Evolutionary conservation across 2,888 invertebrate species (phyloP).

Genomic region (Hirudinaria manillensis): DNA sequence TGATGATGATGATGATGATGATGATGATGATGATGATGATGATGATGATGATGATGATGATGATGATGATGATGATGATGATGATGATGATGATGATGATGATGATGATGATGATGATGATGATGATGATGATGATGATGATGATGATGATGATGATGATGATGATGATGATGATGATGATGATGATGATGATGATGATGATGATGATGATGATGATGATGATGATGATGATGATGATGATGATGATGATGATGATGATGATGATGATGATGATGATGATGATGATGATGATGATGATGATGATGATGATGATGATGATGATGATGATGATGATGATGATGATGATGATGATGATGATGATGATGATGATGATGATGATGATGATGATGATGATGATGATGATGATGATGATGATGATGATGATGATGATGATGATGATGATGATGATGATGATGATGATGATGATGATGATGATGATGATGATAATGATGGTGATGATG

Average conservation of each 20-base stretch:
- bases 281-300: slow-evolving; percentile 1
- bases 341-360: slow-evolving; percentile 20
- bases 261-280: slow-evolving; percentile 20
- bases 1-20: slow-evolving; percentile 13
- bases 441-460: slow-evolving; percentile 11
- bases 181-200: slow-evolving; percentile 24
- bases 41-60: slow-evolving; percentile 28
- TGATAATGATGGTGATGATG: slow-evolving; percentile 12
- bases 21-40: slow-evolving; percentile 23
- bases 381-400: slow-evolving; percentile 23
- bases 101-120: slow-evolving; percentile 18
- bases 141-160: neutral
- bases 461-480: slow-evolving; percentile 1
- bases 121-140: neutral
- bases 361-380: slow-evolving; percentile 27
- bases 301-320: neutral
- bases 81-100: slow-evolving; percentile 28
- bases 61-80: slow-evolving; percentile 25
- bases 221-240: slow-evolving; percentile 26
- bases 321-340: slow-evolving; percentile 4
- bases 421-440: slow-evolving; percentile 22
- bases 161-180: slow-evolving; percentile 13
- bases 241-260: slow-evolving; percentile 28
- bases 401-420: slow-evolving; percentile 28
- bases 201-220: slow-evolving; percentile 27